These are phyloP conservation scores for Scartelaos histophorus DNA, from an alignment of 2,113 vertebrate genomes.

Conservation along the genomic window DNA sequence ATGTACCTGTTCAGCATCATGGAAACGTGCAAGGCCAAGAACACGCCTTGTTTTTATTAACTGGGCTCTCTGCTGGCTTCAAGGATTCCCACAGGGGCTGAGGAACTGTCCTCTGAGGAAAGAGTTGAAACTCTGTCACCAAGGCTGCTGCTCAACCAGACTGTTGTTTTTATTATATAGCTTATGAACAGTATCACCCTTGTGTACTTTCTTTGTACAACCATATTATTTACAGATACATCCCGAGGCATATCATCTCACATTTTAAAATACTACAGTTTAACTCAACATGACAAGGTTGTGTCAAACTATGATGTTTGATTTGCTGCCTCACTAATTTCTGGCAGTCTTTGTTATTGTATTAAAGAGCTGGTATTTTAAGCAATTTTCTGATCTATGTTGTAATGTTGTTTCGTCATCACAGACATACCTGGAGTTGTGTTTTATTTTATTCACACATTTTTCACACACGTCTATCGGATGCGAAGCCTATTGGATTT, in stretches of 20 bases:
- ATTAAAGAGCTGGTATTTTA: too few species aligned
- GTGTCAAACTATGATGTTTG: too few species aligned
- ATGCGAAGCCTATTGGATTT: too few species aligned
- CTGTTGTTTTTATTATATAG: neutral
- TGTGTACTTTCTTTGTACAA: neutral
- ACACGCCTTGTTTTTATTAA: conserved; percentile 59
- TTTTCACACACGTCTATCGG: too few species aligned
- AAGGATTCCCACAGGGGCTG: conserved; percentile 14
- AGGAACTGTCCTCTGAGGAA: neutral
- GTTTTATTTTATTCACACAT: too few species aligned
- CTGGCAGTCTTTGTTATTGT: too few species aligned
- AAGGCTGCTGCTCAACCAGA: neutral
- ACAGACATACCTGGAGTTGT: too few species aligned
- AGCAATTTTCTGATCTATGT: too few species aligned
- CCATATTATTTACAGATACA: neutral
- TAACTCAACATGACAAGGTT: too few species aligned
- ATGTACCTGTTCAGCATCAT: conserved; percentile 41
- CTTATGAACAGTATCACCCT: neutral
- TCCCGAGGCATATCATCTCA: neutral
- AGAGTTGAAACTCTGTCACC: neutral
- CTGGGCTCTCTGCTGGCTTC: conserved; percentile 41
- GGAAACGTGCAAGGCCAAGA: conserved; percentile 52
- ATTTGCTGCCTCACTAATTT: too few species aligned
- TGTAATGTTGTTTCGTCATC: too few species aligned
- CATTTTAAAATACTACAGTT: neutral